Evolutionary conservation across 53 echinoderm and acorn worm species (phyloP).

Genomic region (Arbacia lixula): DNA sequence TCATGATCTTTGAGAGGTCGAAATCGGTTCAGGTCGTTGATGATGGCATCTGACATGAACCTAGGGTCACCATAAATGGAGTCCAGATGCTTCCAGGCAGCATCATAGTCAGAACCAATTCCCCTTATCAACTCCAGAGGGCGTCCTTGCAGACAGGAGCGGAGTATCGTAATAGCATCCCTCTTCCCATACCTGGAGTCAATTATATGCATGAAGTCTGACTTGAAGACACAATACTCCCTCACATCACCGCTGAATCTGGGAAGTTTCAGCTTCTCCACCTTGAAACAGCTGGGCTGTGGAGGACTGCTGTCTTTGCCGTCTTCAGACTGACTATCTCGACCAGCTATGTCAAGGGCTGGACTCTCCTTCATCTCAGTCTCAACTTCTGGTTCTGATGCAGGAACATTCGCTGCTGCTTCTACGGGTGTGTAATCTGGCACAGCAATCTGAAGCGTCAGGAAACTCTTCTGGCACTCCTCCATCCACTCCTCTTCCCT

Average conservation of each 20-base stretch:
- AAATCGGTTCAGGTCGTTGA: constrained; percentile 40
- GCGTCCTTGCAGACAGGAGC: background rate
- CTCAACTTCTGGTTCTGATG: too few relatives aligned
- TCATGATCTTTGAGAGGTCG: constrained; percentile 48
- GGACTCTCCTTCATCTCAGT: too few relatives aligned
- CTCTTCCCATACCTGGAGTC: background rate
- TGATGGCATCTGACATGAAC: constrained; percentile 62
- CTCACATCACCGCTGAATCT: background rate
- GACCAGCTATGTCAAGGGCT: too few relatives aligned
- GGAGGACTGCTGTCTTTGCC: too few relatives aligned
- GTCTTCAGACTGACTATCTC: too few relatives aligned
- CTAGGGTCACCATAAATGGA: constrained; percentile 62
- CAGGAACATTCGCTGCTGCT: background rate
- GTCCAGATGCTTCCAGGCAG: constrained; percentile 60
- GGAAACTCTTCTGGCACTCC: background rate
- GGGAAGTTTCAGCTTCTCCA: background rate
- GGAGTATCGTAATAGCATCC: constrained; percentile 6
- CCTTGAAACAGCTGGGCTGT: background rate
- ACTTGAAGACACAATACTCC: background rate
- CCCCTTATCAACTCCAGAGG: background rate
- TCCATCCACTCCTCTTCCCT: background rate
- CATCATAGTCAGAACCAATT: background rate
- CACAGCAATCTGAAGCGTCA: background rate
- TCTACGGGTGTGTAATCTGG: background rate
- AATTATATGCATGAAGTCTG: background rate